Evolutionary conservation across 2,797 vertebrate genomes (phyloP), one percentile per base, ranked within the genome.

Genomic region (Lutjanus argentimaculatus): DNA sequence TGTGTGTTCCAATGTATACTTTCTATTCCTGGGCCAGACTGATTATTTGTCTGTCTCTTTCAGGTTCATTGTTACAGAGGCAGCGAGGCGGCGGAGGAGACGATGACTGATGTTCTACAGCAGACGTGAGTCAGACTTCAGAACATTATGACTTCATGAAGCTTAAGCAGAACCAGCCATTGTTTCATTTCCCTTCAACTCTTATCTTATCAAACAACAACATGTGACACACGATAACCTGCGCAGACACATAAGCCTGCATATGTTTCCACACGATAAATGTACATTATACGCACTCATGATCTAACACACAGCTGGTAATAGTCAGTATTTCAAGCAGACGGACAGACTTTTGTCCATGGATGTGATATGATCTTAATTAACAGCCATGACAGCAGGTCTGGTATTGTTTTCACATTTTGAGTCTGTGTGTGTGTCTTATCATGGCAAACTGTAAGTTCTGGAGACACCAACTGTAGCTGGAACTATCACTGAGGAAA

Each of bases 111-210:
- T 52, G 36, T 56, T 66, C 53, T 45, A 48, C 17, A 2, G 25
- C 71, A 64, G 77, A 67, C 66, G 53, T 76, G 63, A 83, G 72
- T 90, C 79, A 85, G 68, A 55, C 57, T 16, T 70, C 12, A 61
- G 36, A 71, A 62, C 77, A 43, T 72, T 59, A 64, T 77, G 82
- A 85, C 72, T 77, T 53, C 63, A 67, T 75, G 49, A 72, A 25
- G 58, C 51, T 7, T 19, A 52, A 77, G 64, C 69, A 77, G 67
- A 79, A 84, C 69, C 73, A 78, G 36, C 78, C 74, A 82, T 89
- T 87, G 87, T 90, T 82, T 80, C 74, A 64, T 74, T 86, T 87
- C 79, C 78, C 48, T 57, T 77, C 25, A 21, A 40, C 63, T 56
- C 75, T 80, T 59, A 85, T 82, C 83, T 73, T 46, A 83, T 88